Percentiles rank a stretch among this genome's conserved stretches.
Conservation (phyloP, 2,888 invertebrate genomes). For the Trichopoda pennipes region DNA sequence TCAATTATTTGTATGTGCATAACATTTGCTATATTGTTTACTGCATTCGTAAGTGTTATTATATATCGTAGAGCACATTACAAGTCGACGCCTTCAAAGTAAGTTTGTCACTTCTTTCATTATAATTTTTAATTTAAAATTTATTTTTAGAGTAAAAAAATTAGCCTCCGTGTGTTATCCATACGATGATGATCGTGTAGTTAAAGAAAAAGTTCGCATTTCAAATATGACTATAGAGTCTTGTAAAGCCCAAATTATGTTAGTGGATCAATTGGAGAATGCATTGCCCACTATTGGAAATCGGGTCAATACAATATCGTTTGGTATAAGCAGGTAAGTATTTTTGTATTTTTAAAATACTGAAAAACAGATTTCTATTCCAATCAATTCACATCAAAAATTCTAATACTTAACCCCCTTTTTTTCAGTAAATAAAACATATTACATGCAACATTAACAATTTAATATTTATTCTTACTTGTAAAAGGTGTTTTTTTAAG, state of each 20-base stretch:
- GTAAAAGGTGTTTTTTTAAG: too few relatives aligned
- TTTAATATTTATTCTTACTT: too few relatives aligned
- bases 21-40: slow-evolving; percentile 7
- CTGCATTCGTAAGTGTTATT: slow-evolving; percentile 7
- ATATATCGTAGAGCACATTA: slow-evolving; percentile 5
- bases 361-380: too few relatives aligned
- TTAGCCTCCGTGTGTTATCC: slow-evolving; percentile 76
- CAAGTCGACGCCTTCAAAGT: slow-evolving; percentile 23
- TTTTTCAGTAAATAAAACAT: too few relatives aligned
- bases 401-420: too few relatives aligned
- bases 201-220: slow-evolving; percentile 82
- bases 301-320: slow-evolving; percentile 74
- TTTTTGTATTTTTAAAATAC: too few relatives aligned
- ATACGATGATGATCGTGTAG: slow-evolving; percentile 83
- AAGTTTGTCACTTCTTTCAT: not conserved
- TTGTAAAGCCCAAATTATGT: slow-evolving; percentile 81
- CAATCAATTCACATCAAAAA: too few relatives aligned
- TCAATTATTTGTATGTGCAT: slow-evolving; percentile 6
- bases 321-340: slow-evolving; percentile 74
- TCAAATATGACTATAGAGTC: slow-evolving; percentile 75
- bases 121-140: not conserved
- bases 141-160: slow-evolving; percentile 66
- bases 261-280: slow-evolving; percentile 77
- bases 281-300: slow-evolving; percentile 68
- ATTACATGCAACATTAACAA: too few relatives aligned